Evolutionary conservation across 2,113 vertebrate genomes (phyloP).

Genomic region (Columbina picui): DNA sequence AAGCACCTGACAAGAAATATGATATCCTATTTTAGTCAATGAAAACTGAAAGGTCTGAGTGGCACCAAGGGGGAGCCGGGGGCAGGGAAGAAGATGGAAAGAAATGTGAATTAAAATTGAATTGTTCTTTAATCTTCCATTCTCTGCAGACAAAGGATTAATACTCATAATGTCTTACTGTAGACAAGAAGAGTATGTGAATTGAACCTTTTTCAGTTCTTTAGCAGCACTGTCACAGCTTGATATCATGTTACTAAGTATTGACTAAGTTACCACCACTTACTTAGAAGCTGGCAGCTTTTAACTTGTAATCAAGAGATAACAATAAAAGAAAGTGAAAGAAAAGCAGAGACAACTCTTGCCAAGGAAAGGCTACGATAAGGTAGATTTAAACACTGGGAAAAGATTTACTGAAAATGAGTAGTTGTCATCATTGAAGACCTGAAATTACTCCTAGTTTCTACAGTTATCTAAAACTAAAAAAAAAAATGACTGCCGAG

Average conservation of each 20-base stretch:
- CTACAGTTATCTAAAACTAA: background rate
- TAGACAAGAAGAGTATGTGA: background rate
- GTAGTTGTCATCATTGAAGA: background rate
- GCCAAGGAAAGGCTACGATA: background rate
- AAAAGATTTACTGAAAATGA: background rate
- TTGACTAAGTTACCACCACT: background rate
- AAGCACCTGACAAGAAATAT: background rate
- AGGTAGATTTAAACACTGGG: background rate
- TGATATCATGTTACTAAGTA: background rate
- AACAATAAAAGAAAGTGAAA: background rate
- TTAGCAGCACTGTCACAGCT: background rate
- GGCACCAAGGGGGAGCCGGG: rapidly evolving
- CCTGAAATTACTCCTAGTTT: background rate
- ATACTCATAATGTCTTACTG: background rate
- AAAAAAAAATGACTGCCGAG: background rate
- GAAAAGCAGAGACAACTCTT: background rate
- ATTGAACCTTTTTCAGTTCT: background rate
- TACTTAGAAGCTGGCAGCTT: background rate
- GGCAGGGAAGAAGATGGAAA: background rate
- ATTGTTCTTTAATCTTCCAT: background rate
- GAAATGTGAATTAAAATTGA: background rate
- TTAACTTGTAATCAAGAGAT: background rate
- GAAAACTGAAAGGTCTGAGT: background rate
- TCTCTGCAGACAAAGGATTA: background rate
- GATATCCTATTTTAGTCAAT: background rate